These are phyloP conservation scores for Lepidurus arcticus DNA, from an alignment of 1,140 invertebrate genomes.

Conservation along the genomic window DNA sequence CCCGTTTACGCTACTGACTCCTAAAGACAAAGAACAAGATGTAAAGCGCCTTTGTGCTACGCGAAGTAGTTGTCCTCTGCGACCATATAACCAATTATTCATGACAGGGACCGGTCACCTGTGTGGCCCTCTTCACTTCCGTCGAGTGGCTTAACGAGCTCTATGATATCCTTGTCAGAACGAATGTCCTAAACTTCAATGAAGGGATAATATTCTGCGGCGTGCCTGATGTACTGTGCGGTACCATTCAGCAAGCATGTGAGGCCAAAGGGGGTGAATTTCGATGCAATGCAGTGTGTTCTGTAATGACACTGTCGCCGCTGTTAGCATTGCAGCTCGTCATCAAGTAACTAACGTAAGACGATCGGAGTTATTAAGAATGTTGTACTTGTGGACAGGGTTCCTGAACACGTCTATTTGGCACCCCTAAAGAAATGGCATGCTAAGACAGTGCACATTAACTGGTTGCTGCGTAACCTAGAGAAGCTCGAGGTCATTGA, in stretches of 20 bases:
- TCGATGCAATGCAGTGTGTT: not conserved
- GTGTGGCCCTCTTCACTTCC: not conserved
- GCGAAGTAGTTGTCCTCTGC: not conserved
- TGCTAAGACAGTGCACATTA: not conserved
- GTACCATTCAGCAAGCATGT: not conserved
- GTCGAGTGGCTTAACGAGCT: not conserved
- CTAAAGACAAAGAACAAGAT: slow-evolving; percentile 6
- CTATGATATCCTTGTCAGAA: not conserved
- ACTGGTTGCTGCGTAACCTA: slow-evolving; percentile 3
- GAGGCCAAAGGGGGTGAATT: not conserved
- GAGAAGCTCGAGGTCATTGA: not conserved
- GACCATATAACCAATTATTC: not conserved
- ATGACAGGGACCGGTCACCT: slow-evolving; percentile 11
- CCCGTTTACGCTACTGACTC: not conserved
- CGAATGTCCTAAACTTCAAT: not conserved
- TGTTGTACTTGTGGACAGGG: not conserved
- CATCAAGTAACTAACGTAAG: not conserved
- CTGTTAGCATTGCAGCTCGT: not conserved
- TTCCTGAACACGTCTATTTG: slow-evolving; percentile 8
- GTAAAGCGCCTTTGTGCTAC: not conserved
- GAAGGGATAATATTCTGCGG: slow-evolving; percentile 7
- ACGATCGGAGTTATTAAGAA: not conserved
- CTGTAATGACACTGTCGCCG: not conserved
- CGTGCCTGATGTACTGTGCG: not conserved
- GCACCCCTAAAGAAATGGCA: not conserved